Evolutionary conservation across 2,797 vertebrate genomes (phyloP).

Genomic region (Pristis pectinata): DNA sequence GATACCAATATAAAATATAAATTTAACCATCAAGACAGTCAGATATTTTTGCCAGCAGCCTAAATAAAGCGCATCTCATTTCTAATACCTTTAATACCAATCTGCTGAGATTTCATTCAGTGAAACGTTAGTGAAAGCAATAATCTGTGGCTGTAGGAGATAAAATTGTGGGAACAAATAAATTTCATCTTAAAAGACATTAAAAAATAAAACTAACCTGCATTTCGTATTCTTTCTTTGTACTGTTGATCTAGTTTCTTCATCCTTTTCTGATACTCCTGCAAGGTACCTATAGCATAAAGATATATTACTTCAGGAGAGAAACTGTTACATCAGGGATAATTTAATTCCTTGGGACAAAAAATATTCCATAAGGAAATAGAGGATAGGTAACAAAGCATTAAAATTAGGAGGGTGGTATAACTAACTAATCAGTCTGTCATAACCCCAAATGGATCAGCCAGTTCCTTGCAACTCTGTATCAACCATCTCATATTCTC

Average conservation of each 20-base stretch:
- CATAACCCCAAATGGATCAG: background rate
- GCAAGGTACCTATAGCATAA: conserved; percentile 72
- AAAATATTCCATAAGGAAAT: background rate
- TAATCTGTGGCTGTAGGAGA: background rate
- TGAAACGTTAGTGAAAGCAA: background rate
- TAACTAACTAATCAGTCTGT: background rate
- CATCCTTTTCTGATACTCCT: conserved; percentile 98
- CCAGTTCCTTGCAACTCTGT: background rate
- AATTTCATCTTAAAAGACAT: background rate
- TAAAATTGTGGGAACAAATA: background rate
- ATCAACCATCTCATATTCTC: background rate
- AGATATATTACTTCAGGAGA: background rate
- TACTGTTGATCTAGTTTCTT: conserved; percentile 97
- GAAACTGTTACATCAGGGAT: background rate
- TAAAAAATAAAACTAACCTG: conserved; percentile 59
- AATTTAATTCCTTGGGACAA: too few species aligned
- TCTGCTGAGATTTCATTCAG: background rate
- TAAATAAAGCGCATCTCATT: too few species aligned
- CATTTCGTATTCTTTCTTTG: conserved; percentile 91
- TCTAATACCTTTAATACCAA: background rate
- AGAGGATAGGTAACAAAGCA: background rate
- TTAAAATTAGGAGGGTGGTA: background rate
- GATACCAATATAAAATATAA: background rate
- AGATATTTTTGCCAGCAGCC: background rate
- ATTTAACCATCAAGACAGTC: background rate